phyloP scores from a whole-genome alignment of 37 sponge, comb jelly and placozoan genomes.

The Aphrocallistes beatrix region DNA sequence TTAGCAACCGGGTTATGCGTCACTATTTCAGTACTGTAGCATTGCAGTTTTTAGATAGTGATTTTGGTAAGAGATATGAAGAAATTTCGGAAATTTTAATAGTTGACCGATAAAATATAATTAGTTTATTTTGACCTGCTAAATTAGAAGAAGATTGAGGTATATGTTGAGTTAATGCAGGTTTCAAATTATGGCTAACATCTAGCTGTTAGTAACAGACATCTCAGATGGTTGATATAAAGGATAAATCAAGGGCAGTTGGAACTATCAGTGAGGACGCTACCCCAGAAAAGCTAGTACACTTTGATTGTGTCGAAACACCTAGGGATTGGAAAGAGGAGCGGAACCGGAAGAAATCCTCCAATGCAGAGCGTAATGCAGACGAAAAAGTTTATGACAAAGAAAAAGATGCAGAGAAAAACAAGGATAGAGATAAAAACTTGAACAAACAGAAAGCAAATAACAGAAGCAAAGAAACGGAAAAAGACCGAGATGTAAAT shows the following conservation, averaged over 20 bases:
- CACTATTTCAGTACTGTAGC: too few relatives aligned
- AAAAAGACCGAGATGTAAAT: not conserved
- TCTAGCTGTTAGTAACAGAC: not conserved
- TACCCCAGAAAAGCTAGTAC: not conserved
- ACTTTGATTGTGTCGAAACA: not conserved
- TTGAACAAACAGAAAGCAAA: not conserved
- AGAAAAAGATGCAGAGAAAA: not conserved
- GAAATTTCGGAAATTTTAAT: too few relatives aligned
- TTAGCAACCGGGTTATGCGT: too few relatives aligned
- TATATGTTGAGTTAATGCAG: not conserved
- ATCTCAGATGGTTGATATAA: not conserved
- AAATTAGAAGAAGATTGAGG: not conserved
- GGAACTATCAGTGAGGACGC: not conserved
- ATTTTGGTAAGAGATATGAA: too few relatives aligned
- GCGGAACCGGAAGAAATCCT: not conserved
- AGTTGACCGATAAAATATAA: too few relatives aligned
- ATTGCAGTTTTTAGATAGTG: too few relatives aligned
- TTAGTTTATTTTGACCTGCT: too few relatives aligned
- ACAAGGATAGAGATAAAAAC: not conserved
- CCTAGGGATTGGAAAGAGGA: not conserved
- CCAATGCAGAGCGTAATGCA: too few relatives aligned
- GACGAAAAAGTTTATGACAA: not conserved
- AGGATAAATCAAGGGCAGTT: not conserved
- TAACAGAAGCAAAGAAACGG: not conserved
- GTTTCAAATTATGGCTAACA: not conserved